Base-by-base conservation (phyloP, 2,113 vertebrate genomes). In the Forbesichthys papilliferus region DNA sequence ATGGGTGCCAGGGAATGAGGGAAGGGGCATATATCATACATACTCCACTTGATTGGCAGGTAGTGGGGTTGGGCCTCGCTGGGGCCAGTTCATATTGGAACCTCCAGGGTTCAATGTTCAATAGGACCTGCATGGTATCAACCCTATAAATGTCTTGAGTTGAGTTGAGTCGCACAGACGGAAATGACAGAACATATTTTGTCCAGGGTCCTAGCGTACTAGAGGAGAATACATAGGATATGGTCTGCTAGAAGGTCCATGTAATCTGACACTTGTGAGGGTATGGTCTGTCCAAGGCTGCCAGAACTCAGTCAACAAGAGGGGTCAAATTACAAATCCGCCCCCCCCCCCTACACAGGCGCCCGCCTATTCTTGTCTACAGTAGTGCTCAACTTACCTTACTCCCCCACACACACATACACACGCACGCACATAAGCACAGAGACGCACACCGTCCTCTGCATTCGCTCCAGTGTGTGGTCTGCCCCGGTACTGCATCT, bases 21-120 rank as follows among this genome's bases (percentile, higher is more conserved):
- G 27, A 27, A 27, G 54, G 48, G 74, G 70, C 58, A 67, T 78
- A 77, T 84, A 80, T 86, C 61, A 74, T 84, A 85, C 81, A 85
- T 80, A 85, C 85, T 82, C 83, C 78, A 84, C 78, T 85, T 69
- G 72, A 85, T 77, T 90, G 87, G 83, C 87, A 80, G 77, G 69
- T 78, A 78, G 82, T 66, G 74, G 81, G 77, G 69, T 36, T 11
- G 69, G 58, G 66, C 68, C 69, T 76, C 64, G 73, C 76, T 61
- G 58, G 57, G 66, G 64, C 68, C 71, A 77, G 82, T 86, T 82
- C 75, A 71, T 79, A 61, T 73, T 55, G 62, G 68, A 71, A 79
- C 73, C 72, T 66, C 66, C 74, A 48, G 69, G 69, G 58, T 71
- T 68, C 54, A 61, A 71, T 34, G 27, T 81, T 73, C 80, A 74